These are phyloP conservation scores for Ceraclea dissimilis DNA, from an alignment of 2,888 invertebrate genomes.

Conservation along the genomic window DNA sequence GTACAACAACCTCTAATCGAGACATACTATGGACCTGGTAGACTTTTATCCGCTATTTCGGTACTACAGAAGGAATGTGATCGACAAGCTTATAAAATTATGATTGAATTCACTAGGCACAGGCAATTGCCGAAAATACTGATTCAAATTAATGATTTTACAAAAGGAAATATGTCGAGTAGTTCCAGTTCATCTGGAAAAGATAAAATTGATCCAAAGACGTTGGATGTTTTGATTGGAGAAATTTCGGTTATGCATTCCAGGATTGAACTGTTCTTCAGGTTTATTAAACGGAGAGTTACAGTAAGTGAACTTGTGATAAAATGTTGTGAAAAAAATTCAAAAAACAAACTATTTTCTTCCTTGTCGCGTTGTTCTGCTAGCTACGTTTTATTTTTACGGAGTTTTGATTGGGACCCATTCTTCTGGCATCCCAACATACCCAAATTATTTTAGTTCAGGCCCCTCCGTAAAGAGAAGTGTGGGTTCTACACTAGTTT, in stretches of 20 bases:
- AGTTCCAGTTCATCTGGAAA: constrained; percentile 35
- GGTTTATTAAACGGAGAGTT: constrained; percentile 74
- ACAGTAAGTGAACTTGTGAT: no score
- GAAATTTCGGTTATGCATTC: constrained; percentile 91
- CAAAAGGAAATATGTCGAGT: constrained; percentile 37
- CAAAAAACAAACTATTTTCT: no score
- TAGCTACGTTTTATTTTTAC: no score
- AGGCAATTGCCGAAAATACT: constrained; percentile 58
- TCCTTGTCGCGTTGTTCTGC: constrained; percentile 7
- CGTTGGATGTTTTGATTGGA: constrained; percentile 77
- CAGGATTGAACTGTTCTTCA: constrained; percentile 81
- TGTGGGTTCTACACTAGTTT: neutral
- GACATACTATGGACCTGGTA: constrained; percentile 79
- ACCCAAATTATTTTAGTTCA: no score
- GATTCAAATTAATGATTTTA: constrained; percentile 53
- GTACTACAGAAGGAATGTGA: constrained; percentile 78
- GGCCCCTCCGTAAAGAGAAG: neutral
- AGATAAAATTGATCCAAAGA: constrained; percentile 68
- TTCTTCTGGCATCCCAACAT: no score
- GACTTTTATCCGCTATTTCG: constrained; percentile 60
- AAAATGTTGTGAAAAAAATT: no score
- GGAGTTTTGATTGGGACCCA: no score
- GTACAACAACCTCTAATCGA: constrained; percentile 84
- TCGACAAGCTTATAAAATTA: constrained; percentile 50
- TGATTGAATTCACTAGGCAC: constrained; percentile 65